Percentiles rank a stretch among this genome's conserved stretches.
These are phyloP conservation scores for Pteronotus mesoamericanus DNA, from an alignment of 2,797 vertebrate genomes.

Conservation along the genomic window DNA sequence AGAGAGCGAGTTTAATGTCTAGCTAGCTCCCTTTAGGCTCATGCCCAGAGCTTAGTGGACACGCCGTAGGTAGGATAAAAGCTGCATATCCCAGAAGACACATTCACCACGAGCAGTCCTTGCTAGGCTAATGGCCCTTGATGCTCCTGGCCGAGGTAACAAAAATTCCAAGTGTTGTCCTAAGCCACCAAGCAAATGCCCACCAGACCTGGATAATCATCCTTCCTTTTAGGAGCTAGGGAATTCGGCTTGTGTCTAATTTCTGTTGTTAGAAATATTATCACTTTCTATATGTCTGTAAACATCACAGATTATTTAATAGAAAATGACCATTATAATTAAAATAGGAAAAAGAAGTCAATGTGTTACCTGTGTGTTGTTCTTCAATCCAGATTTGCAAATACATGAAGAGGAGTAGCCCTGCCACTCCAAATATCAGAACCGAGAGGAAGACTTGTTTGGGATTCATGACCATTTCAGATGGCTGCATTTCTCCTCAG, in stretches of 20 bases:
- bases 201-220: neutral
- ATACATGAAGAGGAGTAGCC: constrained; percentile 83
- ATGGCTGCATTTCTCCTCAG: constrained; percentile 66
- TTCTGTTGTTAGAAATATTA: neutral
- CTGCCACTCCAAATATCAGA: constrained; percentile 82
- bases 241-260: neutral
- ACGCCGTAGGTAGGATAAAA: neutral
- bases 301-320: neutral
- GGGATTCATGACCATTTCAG: constrained; percentile 81
- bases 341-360: neutral
- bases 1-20: neutral
- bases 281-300: neutral
- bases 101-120: neutral
- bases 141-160: neutral
- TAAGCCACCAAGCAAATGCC: neutral
- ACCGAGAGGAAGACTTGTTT: constrained; percentile 81
- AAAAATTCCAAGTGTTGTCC: neutral
- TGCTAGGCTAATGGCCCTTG: neutral
- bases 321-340: neutral
- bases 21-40: neutral
- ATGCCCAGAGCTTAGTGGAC: neutral
- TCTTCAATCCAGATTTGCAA: constrained; percentile 81
- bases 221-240: neutral
- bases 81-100: neutral
- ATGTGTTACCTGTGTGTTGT: constrained; percentile 75